Percentiles rank a stretch among this genome's conserved stretches.
These are phyloP conservation scores for Pelochelys cantorii DNA, from an alignment of 2,797 vertebrate species.

Conservation along the genomic window DNA sequence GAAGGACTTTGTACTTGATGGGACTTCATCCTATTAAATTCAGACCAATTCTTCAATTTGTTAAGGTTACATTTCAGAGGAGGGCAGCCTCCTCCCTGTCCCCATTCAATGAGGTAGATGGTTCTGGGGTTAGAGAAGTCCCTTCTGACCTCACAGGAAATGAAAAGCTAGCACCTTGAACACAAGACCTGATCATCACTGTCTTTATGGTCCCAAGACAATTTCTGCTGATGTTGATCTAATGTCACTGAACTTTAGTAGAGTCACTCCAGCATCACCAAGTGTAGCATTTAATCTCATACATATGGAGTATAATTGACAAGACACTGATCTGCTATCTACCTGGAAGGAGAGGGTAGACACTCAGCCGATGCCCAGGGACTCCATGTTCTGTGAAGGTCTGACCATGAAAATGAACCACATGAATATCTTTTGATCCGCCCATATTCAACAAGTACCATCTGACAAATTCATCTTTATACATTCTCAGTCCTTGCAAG, in stretches of 20 bases:
- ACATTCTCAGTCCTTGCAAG: constrained; percentile 93
- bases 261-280: neutral
- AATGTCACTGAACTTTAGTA: neutral
- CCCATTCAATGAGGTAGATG: neutral
- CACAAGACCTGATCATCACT: neutral
- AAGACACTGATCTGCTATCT: constrained; percentile 13
- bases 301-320: neutral
- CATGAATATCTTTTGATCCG: constrained; percentile 88
- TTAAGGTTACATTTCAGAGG: neutral
- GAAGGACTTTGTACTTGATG: no score
- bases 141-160: neutral
- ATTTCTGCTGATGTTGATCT: neutral
- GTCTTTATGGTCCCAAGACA: neutral
- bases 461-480: constrained; percentile 85
- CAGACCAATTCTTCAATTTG: no score
- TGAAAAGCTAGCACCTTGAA: neutral
- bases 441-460: constrained; percentile 96
- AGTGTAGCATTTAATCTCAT: neutral
- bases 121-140: neutral
- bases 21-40: no score
- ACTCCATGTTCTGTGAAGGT: constrained; percentile 88
- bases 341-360: constrained; percentile 93
- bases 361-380: constrained; percentile 85
- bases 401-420: constrained; percentile 95
- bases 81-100: neutral